Evolutionary conservation across 2,888 invertebrate genomes (phyloP).

Genomic region (Melinaea menophilus): DNA sequence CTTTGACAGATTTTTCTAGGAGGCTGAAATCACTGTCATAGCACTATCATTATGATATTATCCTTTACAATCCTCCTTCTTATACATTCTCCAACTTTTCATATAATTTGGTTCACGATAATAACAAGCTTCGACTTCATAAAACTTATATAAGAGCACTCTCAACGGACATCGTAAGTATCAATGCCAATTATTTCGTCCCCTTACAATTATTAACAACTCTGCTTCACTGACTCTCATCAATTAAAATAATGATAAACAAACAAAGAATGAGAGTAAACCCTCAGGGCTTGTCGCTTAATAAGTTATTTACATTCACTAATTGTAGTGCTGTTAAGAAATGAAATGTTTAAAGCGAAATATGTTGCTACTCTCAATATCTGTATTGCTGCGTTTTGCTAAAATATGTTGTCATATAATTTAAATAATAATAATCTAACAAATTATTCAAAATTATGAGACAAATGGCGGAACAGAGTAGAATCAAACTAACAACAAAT

Average conservation of each 20-base stretch:
- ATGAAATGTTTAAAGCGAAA: constrained; percentile 6
- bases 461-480: neutral
- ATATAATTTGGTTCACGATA: neutral
- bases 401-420: too few species aligned
- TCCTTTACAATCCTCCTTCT: too few species aligned
- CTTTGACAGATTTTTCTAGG: too few species aligned
- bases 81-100: neutral
- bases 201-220: constrained; percentile 22
- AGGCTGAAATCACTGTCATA: too few species aligned
- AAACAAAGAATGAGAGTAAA: constrained; percentile 29
- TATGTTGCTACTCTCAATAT: neutral
- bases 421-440: too few species aligned
- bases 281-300: constrained; percentile 17
- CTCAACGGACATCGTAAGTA: neutral
- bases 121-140: neutral
- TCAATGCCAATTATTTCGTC: constrained; percentile 20
- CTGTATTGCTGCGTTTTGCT: neutral
- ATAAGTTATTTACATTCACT: constrained; percentile 27
- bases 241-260: constrained; percentile 40
- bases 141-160: constrained; percentile 6
- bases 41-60: too few species aligned
- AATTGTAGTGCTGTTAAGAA: constrained; percentile 24
- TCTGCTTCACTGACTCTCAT: constrained; percentile 26
- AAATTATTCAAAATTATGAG: neutral
- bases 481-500: constrained; percentile 16